phyloP scores from a whole-genome alignment of 1,140 invertebrate species.

The Physella acuta region DNA sequence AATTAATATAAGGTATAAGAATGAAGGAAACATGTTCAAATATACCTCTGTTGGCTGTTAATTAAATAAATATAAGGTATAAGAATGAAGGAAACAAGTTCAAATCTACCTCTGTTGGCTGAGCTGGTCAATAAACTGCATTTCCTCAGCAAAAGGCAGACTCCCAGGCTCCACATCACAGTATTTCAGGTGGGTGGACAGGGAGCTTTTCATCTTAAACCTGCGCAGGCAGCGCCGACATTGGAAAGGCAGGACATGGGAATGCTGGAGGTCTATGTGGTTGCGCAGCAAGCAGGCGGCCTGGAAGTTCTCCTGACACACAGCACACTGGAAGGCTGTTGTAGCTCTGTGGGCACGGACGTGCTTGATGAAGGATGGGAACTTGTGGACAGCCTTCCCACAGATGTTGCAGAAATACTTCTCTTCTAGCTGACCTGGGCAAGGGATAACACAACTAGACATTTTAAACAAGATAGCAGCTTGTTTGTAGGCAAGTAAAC shows the following conservation, averaged over 20 bases:
- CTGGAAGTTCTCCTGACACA: conserved; percentile 10
- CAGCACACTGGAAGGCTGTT: background rate
- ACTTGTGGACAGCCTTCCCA: background rate
- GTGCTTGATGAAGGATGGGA: conserved; percentile 6
- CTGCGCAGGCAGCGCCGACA: conserved; percentile 8
- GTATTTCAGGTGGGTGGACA: conserved; percentile 9
- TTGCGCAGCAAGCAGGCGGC: conserved; percentile 10
- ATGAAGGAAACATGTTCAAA: no score
- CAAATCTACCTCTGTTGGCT: conserved; percentile 18
- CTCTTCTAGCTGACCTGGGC: background rate
- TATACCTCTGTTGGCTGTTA: no score
- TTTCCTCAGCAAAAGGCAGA: conserved; percentile 14
- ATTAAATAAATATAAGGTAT: no score
- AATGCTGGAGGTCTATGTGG: conserved; percentile 18
- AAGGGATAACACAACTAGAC: background rate
- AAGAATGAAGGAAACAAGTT: no score
- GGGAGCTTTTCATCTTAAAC: conserved; percentile 18
- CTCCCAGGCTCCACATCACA: conserved; percentile 12
- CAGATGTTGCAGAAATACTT: conserved; percentile 15
- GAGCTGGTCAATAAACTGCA: conserved; percentile 23
- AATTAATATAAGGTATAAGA: no score
- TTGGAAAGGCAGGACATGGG: conserved; percentile 16
- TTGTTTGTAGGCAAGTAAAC: no score
- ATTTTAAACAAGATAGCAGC: background rate
- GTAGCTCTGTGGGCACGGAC: background rate